Evolutionary conservation across 2,797 vertebrate species (phyloP).

Genomic region (Antennarius maculatus): DNA sequence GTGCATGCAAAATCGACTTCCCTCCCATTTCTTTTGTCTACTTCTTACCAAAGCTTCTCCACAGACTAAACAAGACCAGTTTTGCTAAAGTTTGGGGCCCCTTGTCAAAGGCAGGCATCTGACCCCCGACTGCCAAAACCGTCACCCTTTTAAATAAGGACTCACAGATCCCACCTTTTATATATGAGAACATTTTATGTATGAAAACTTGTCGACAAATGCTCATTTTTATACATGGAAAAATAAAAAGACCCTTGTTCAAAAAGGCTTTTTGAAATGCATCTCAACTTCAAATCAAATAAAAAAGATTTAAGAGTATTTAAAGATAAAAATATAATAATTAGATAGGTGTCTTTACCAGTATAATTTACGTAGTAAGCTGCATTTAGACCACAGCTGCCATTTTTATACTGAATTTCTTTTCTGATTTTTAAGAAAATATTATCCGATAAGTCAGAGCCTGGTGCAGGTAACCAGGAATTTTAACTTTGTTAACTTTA

Average conservation of each 20-base stretch:
- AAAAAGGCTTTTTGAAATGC: no score
- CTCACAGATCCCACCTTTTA: background rate
- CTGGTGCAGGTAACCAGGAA: background rate
- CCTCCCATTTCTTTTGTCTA: background rate
- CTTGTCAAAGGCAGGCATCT: background rate
- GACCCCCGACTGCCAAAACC: constrained; percentile 13
- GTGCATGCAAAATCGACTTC: no score
- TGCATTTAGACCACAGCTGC: background rate
- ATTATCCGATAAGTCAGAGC: background rate
- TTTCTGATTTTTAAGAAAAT: no score
- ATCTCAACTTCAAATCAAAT: no score
- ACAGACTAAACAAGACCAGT: constrained; percentile 17
- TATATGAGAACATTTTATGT: background rate
- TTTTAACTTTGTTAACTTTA: background rate
- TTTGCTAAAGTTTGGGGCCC: background rate
- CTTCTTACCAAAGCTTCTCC: background rate
- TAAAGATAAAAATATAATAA: background rate
- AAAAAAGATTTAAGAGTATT: background rate
- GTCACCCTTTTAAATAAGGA: constrained; percentile 4
- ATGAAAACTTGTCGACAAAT: no score
- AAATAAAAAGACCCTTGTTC: no score
- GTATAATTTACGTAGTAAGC: background rate
- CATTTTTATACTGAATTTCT: background rate
- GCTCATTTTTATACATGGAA: no score
- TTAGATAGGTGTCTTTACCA: background rate